Evolutionary conservation across 2,888 invertebrate species (phyloP), one percentile per base, ranked within the genome.

Genomic region (Metopia argyrocephala): DNA sequence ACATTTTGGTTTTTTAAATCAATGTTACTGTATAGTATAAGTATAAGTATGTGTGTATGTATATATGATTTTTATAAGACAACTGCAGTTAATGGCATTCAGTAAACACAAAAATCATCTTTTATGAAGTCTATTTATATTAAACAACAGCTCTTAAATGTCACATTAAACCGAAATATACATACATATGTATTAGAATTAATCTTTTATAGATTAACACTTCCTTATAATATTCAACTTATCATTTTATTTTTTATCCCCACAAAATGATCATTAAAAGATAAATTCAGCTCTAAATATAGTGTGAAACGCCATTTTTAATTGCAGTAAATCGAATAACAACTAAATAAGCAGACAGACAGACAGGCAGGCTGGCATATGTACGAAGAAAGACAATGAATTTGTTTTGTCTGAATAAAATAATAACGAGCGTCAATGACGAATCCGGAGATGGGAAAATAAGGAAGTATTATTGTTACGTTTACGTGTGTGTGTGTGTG

Each of bases 111-210:
- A 23, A 23, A 20, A 20, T 2, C 46, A n/a, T 46, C 48, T 46
- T 1, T 12, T 12, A 15, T 15, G 31, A 7, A 12, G 46, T 23
- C n/a, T 48, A 15, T 7, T 1, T 31, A 31, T 9, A 12, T 27
- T 28, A 21, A 75, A 66, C 59, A 66, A 38, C 45, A 61, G 31
- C 23, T 45, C 20, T 38, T 61, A 5, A 61, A 61, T 56, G 76
- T 62, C 45, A 23, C 68, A 69, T 76, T 69, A 69, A 69, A 31
- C n/a, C n/a, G n/a, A n/a, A n/a, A n/a, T n/a, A n/a, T n/a, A n/a
- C n/a, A n/a, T 21, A 18, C 6, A 59, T 50, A 48, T 48, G 28
- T 66, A 50, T 64, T 59, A 56, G n/a, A 25, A 20, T n/a, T 71
- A 66, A 61, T 68, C 66, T 62, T 56, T 62, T 46, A 18, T 59